Percentiles rank a stretch among this genome's conserved stretches.
Conservation (phyloP, 2,113 vertebrate genomes). For the Amphiprion percula region DNA sequence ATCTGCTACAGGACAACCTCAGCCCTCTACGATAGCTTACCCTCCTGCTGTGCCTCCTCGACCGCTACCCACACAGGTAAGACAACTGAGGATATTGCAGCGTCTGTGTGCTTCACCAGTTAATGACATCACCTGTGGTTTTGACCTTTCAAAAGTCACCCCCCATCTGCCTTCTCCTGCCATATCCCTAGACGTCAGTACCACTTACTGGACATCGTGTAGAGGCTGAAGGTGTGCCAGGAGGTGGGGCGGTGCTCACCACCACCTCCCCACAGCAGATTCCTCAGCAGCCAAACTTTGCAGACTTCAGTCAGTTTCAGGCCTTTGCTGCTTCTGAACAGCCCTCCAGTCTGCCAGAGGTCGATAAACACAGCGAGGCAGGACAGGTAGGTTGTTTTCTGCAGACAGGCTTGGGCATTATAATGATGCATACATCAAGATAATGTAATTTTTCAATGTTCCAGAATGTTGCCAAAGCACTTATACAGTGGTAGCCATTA, state of each 20-base stretch:
- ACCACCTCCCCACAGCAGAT: constrained; percentile 97
- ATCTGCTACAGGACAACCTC: constrained; percentile 88
- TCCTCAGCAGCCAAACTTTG: constrained; percentile 98
- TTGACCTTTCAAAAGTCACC: background rate
- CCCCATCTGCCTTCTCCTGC: too few species aligned
- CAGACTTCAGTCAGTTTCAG: constrained; percentile 98
- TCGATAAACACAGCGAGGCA: constrained; percentile 89
- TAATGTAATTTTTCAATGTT: too few species aligned
- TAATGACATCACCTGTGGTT: background rate
- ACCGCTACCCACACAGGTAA: constrained; percentile 94
- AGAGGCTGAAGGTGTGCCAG: constrained; percentile 89
- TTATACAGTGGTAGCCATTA: background rate
- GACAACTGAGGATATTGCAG: background rate
- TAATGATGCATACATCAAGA: too few species aligned
- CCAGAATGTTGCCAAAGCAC: background rate
- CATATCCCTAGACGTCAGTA: constrained; percentile 83
- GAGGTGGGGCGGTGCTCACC: constrained; percentile 87
- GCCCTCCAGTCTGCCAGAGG: constrained; percentile 88
- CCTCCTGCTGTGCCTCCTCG: constrained; percentile 98
- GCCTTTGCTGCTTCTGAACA: constrained; percentile 91
- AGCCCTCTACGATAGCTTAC: constrained; percentile 89
- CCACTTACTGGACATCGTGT: constrained; percentile 88
- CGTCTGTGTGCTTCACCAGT: background rate
- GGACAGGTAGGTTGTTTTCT: constrained; percentile 83
- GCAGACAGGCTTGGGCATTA: background rate